These are phyloP conservation scores for Boloria euphrosyne DNA, from an alignment of 2,888 invertebrate genomes.

Conservation along the genomic window DNA sequence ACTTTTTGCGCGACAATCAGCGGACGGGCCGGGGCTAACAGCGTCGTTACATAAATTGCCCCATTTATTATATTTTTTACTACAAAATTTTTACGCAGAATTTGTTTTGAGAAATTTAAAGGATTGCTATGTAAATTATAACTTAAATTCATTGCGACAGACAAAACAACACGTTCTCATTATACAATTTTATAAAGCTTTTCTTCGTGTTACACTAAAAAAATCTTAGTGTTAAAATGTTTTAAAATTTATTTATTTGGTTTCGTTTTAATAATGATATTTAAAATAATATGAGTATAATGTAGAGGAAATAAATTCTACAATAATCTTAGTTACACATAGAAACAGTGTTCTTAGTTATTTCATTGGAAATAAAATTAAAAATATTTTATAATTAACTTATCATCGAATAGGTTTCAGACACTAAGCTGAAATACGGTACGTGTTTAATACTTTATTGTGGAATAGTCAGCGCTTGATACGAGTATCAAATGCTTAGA, in stretches of 20 bases:
- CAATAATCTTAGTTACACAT: too few species aligned
- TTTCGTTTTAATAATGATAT: too few species aligned
- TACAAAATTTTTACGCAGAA: conserved; percentile 20
- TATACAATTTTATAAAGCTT: neutral
- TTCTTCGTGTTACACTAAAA: too few species aligned
- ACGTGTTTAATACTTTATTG: conserved; percentile 1
- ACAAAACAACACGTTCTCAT: neutral
- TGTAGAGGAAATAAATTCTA: too few species aligned
- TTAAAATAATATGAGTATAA: too few species aligned
- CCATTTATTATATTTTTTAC: conserved; percentile 37
- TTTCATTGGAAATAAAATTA: too few species aligned
- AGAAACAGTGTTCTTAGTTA: too few species aligned
- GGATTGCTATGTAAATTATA: conserved; percentile 12
- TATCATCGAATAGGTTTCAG: neutral
- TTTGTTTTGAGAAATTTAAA: conserved; percentile 22
- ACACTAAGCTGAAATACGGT: neutral
- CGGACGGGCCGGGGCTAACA: conserved; percentile 31
- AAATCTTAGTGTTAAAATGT: too few species aligned
- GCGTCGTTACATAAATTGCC: conserved; percentile 37
- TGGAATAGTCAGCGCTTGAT: neutral
- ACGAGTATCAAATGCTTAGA: neutral
- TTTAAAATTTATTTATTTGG: too few species aligned
- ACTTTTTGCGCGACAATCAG: conserved; percentile 33
- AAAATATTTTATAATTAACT: too few species aligned
- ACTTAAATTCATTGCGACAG: conserved; percentile 3